Conservation (phyloP, 2,113 vertebrate genomes). For the Nesogale talazaci region DNA sequence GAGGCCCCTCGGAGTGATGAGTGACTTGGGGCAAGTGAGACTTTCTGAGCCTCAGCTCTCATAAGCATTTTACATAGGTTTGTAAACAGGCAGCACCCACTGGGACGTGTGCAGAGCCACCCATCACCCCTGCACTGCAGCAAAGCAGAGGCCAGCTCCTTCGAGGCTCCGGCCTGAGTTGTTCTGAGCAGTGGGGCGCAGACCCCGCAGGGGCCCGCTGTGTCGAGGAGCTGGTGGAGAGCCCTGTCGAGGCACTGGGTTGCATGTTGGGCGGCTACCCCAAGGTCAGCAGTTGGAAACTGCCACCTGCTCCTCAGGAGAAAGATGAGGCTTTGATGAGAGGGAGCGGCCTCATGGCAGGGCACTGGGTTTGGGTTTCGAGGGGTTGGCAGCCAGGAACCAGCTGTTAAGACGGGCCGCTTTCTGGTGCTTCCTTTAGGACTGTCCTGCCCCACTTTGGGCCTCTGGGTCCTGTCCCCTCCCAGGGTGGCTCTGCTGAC, state of each 20-base stretch:
- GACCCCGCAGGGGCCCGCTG: neutral
- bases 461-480: neutral
- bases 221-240: too few relatives aligned
- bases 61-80: too few relatives aligned
- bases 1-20: fast-evolving
- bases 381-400: neutral
- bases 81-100: fast-evolving
- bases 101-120: neutral
- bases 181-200: neutral
- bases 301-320: too few relatives aligned
- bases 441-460: neutral
- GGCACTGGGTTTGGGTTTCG: too few relatives aligned
- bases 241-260: too few relatives aligned
- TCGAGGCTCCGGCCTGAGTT: neutral
- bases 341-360: too few relatives aligned
- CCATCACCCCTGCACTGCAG: fast-evolving
- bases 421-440: neutral
- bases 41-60: neutral
- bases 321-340: too few relatives aligned
- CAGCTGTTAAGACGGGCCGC: too few relatives aligned
- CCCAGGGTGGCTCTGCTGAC: neutral
- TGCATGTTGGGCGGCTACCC: too few relatives aligned
- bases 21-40: neutral
- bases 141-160: neutral
- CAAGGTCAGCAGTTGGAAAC: too few relatives aligned